Conservation (phyloP, 2,797 vertebrate genomes). For the Rhabdophis nuchalis region DNA sequence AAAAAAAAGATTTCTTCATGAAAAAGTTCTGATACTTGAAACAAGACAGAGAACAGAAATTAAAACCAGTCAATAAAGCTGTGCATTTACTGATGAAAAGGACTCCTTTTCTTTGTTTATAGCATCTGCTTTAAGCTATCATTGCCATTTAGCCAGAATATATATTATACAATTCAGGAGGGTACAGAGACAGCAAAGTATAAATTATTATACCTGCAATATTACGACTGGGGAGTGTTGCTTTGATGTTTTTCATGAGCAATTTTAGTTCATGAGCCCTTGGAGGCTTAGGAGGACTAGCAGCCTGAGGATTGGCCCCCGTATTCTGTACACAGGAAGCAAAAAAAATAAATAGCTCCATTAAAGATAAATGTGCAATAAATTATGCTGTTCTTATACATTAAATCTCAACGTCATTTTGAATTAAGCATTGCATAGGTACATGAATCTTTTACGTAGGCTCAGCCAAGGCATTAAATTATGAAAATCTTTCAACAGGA, state of each 20-base stretch:
- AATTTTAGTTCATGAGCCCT: constrained; percentile 91
- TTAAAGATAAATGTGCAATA: not conserved
- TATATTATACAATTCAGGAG: not conserved
- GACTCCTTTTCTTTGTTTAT: not conserved
- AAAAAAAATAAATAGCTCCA: constrained; percentile 15
- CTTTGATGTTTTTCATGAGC: constrained; percentile 84
- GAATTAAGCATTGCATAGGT: not conserved
- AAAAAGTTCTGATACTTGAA: not conserved
- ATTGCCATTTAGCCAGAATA: not conserved
- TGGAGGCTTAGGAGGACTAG: constrained; percentile 91
- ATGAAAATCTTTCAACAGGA: not conserved
- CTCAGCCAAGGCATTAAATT: not conserved
- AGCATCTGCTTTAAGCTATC: not conserved
- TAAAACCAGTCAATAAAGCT: not conserved
- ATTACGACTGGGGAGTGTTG: constrained; percentile 65
- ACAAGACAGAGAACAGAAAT: not conserved
- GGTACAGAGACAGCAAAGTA: not conserved
- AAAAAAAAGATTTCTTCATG: not conserved
- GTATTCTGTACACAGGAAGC: constrained; percentile 50
- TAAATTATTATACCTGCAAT: constrained; percentile 76
- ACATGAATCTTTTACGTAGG: not conserved
- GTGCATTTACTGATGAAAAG: not conserved
- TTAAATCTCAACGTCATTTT: not conserved
- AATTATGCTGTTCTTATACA: not conserved
- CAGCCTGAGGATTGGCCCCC: constrained; percentile 59